Conservation (phyloP, 2,113 vertebrate genomes). For the Saguinus midas region DNA sequence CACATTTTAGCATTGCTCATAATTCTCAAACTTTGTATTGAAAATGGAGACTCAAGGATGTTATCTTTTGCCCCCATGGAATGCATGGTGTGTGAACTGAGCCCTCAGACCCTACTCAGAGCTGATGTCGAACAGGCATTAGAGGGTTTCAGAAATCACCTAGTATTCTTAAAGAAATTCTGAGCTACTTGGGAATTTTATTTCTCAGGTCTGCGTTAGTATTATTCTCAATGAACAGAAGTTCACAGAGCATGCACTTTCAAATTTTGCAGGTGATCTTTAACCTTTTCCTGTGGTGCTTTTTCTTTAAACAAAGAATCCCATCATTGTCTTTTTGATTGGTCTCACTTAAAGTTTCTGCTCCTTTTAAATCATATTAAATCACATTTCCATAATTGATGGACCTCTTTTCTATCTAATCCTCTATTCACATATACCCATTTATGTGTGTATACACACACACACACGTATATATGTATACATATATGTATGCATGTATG, state of each 20-base stretch:
- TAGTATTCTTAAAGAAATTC: neutral
- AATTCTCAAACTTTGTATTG: neutral
- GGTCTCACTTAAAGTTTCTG: neutral
- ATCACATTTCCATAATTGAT: neutral
- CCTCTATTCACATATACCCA: no score
- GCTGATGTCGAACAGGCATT: rapidly evolving
- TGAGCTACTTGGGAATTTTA: neutral
- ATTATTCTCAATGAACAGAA: neutral
- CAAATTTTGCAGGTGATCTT: neutral
- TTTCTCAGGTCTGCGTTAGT: neutral
- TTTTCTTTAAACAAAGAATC: neutral
- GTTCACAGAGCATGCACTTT: neutral
- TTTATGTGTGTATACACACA: no score
- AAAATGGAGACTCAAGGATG: neutral
- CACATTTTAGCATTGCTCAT: neutral
- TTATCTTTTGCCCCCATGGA: neutral
- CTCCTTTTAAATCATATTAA: neutral
- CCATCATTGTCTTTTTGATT: neutral
- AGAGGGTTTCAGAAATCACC: neutral
- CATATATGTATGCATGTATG: no score
- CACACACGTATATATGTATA: neutral
- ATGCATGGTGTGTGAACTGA: neutral
- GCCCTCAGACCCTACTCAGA: neutral
- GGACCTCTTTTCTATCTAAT: neutral
- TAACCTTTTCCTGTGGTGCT: neutral